Evolutionary conservation across 2,113 vertebrate species (phyloP).

Genomic region (Ochotona curzoniae): DNA sequence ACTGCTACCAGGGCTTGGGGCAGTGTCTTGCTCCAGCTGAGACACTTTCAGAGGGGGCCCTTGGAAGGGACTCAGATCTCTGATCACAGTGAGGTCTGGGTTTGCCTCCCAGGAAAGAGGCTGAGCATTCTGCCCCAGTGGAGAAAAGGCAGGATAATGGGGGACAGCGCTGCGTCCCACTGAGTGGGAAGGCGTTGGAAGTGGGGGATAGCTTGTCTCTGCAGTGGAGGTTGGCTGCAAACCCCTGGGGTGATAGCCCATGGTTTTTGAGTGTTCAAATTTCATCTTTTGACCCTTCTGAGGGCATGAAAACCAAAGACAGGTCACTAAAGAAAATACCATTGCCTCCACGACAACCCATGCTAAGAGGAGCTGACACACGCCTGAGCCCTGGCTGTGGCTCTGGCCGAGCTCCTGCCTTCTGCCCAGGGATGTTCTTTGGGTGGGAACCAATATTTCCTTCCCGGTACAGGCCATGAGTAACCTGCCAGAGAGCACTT

Average conservation of each 20-base stretch:
- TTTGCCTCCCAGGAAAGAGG: not conserved
- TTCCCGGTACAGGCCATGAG: not conserved
- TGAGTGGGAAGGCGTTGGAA: accelerated
- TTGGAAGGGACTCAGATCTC: not conserved
- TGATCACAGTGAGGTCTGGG: not conserved
- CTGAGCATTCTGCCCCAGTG: not conserved
- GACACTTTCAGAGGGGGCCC: not conserved
- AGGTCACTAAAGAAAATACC: not conserved
- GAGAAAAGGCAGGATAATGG: not conserved
- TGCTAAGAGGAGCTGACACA: not conserved
- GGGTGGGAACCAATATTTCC: not conserved
- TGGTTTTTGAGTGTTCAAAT: not conserved
- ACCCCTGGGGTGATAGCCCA: accelerated
- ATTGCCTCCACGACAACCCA: not conserved
- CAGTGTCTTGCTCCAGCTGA: not conserved
- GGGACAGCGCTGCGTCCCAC: accelerated
- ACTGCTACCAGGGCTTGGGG: no score
- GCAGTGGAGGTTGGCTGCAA: not conserved
- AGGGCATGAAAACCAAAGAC: not conserved
- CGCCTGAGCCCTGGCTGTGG: not conserved
- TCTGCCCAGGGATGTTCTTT: not conserved
- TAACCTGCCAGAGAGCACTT: not conserved
- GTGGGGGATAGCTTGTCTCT: not conserved
- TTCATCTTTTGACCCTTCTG: not conserved
- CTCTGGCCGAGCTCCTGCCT: not conserved